Evolutionary conservation across 2,113 vertebrate species (phyloP).

Genomic region (Elaphurus davidianus): DNA sequence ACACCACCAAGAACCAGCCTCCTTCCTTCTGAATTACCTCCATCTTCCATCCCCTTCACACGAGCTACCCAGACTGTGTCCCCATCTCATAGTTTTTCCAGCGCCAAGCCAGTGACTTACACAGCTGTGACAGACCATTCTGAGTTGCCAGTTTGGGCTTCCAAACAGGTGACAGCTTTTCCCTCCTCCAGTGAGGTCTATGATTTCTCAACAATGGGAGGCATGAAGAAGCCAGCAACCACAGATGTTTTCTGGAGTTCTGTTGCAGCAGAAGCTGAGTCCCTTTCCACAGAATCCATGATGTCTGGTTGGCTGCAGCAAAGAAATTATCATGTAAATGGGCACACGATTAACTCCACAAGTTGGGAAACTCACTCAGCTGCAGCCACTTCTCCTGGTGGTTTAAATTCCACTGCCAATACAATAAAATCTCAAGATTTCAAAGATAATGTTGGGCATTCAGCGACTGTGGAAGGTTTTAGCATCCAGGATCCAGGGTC

Average conservation of each 20-base stretch:
- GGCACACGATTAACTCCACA: conserved; percentile 18
- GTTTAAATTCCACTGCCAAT: conserved; percentile 41
- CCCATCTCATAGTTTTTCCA: background rate
- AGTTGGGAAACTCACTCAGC: conserved; percentile 3
- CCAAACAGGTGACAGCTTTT: conserved; percentile 30
- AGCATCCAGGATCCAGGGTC: conserved; percentile 20
- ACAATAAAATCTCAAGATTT: conserved; percentile 8
- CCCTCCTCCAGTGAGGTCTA: conserved; percentile 36
- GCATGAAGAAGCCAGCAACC: background rate
- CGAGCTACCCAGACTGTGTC: background rate
- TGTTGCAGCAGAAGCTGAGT: conserved; percentile 33
- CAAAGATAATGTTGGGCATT: background rate
- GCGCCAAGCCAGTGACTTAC: conserved; percentile 9
- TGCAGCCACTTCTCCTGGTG: background rate
- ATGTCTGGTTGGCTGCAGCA: conserved; percentile 55
- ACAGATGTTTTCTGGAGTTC: conserved; percentile 56
- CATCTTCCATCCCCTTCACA: background rate
- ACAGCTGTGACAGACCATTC: conserved; percentile 42
- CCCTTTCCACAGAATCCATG: background rate
- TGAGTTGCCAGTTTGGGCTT: conserved; percentile 25
- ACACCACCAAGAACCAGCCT: background rate
- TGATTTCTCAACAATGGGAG: conserved; percentile 27
- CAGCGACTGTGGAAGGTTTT: conserved; percentile 8
- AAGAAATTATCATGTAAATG: conserved; percentile 52
- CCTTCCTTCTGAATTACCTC: background rate